Evolutionary conservation across 1,140 invertebrate genomes (phyloP), one percentile per base, ranked within the genome.

Genomic region (Drosophila baimaii): DNA sequence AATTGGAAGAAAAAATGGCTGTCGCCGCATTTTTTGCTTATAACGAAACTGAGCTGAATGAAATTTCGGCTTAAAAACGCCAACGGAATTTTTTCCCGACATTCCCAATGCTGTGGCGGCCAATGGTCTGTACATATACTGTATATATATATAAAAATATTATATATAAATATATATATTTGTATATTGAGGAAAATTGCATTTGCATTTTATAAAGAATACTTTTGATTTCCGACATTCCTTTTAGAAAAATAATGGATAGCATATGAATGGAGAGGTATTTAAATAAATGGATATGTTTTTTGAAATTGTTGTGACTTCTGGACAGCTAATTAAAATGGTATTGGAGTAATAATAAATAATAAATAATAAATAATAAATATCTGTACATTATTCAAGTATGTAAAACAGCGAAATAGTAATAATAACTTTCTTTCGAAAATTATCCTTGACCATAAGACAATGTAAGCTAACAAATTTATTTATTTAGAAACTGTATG

Each of bases 1-100:
- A 76, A 71, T 46, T n/a, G 51, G 0, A 44, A 25, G n/a, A 57
- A 49, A 64, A 52, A 74, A 46, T n/a, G 46, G 71, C 29, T 21
- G 33, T 55, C 35, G 35, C 21, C 15, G 41, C 27, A 64, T 31
- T 37, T 66, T 65, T 56, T 59, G 43, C 41, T 21, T 10, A 21
- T 19, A 31, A 8, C 52, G n/a, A 13, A 7, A 21, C 5, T 27
- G 21, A 37, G n/a, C 33, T 15, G 33, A 29, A 49, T 63, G 43
- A 39, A 49, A 63, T 19, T 64, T 64, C 27, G 8, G 44, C 58
- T 64, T 49, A 49, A 49, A 49, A 64, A 35, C 12, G 2, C n/a
- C 29, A 23, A 29, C 21, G 8, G 15, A 29, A 17, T 51, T 68
- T 23, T 31, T 33, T 25, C 0, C n/a, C 41, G 10, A 15, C 15